Base-by-base conservation (phyloP, 2,113 vertebrate species). In the Gadus macrocephalus region DNA sequence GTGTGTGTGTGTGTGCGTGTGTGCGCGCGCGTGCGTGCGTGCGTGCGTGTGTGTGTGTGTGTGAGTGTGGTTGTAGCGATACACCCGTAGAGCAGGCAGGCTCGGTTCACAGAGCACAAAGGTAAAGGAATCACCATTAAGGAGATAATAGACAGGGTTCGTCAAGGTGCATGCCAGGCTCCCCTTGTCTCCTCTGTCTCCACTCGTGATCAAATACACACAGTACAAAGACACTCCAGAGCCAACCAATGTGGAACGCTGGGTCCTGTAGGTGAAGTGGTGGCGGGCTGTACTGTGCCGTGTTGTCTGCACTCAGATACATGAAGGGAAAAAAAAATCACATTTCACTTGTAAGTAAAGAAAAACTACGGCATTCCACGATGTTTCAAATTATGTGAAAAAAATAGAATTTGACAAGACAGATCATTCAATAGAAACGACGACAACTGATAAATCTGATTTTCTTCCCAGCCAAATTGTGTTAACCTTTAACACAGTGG, bases 101-200 rank as follows among this genome's bases (percentile, higher is more conserved):
- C 70, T 79, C 79, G 72, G 73, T 79, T 85, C 66, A 74, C 76
- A 62, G 53, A 42, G 27, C 42, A 69, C 66, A 64, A 56, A 86
- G 76, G 80, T 80, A 84, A 86, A 84, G 83, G 83, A 84, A 81
- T 82, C 76, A 75, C 66, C 72, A 53, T 75, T 72, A 78, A 77
- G 64, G 77, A 87, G 86, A 85, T 84, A 85, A 86, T 77, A 66
- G 74, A 79, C 63, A 75, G 71, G 42, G 42, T 49, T 49, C 8
- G 65, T 7, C 71, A 15, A 38, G 31, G 77, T 77, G 74, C 70
- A 42, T 70, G 22, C 28, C 58, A 53, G 58, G 20, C 20, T 3
- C 28, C 15, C n/a, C 12, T 73, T 17, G 8, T 27, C 25, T n/a
- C 22, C 17, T 15, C 17, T 27, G 2, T 9, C 14, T 15, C 14